Conservation (phyloP, 1,140 invertebrate species). For the Papilio dardanus region DNA sequence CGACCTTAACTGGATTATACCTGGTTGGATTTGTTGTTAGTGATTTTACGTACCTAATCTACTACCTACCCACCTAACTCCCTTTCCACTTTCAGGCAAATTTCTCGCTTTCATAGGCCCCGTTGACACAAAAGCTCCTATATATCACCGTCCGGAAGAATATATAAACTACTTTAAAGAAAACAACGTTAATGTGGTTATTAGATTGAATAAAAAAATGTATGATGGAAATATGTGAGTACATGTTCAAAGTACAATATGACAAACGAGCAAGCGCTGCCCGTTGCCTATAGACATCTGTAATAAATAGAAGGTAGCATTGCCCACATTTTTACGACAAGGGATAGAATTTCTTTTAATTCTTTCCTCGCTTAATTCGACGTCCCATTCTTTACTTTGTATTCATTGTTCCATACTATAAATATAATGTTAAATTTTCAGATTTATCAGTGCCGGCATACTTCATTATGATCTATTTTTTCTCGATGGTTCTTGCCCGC, state of each 20-base stretch:
- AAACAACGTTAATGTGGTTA: conserved; percentile 95
- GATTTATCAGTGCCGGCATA: conserved; percentile 95
- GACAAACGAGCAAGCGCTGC: background rate
- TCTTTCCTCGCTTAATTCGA: no score
- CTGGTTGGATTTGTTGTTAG: conserved; percentile 80
- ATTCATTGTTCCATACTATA: background rate
- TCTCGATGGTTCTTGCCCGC: conserved; percentile 97
- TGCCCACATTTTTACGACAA: no score
- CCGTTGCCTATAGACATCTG: background rate
- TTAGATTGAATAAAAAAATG: conserved; percentile 96
- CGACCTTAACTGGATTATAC: conserved; percentile 99
- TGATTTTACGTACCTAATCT: background rate
- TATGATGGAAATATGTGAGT: conserved; percentile 90
- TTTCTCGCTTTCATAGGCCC: conserved; percentile 99
- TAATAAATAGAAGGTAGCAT: no score
- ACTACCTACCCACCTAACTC: background rate
- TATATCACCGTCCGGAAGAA: conserved; percentile 95
- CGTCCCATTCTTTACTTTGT: background rate
- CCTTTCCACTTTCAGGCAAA: conserved; percentile 83
- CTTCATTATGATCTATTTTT: conserved; percentile 98
- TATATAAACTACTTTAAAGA: conserved; percentile 97
- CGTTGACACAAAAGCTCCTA: conserved; percentile 91
- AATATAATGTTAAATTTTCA: conserved; percentile 64
- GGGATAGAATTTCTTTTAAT: no score
- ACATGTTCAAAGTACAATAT: conserved; percentile 9